Percentiles rank a stretch among this genome's conserved stretches.
phyloP scores from a whole-genome alignment of 1,140 invertebrate genomes.

The Trichonephila inaurata region DNA sequence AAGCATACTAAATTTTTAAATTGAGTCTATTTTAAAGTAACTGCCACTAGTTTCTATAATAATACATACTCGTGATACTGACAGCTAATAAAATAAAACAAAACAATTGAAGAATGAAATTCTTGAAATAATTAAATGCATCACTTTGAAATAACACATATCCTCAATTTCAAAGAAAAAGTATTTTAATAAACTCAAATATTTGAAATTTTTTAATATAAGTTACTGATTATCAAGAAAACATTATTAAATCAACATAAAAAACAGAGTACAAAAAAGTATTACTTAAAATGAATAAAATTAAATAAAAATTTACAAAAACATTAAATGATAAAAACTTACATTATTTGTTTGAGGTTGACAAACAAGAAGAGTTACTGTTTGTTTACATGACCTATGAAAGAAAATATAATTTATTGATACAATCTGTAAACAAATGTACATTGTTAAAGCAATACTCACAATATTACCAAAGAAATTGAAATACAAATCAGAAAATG shows the following conservation, averaged over 20 bases:
- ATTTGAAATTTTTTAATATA: not conserved
- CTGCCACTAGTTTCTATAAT: not conserved
- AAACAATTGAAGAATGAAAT: not conserved
- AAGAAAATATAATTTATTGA: not conserved
- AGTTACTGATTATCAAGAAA: too few relatives aligned
- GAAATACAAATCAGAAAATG: too few relatives aligned
- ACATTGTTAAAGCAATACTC: not conserved
- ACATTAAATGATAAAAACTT: constrained; percentile 79
- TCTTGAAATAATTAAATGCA: not conserved
- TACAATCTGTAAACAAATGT: too few relatives aligned
- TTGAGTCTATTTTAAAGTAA: not conserved
- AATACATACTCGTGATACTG: constrained; percentile 30
- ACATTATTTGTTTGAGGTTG: constrained; percentile 89
- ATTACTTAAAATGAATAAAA: too few relatives aligned
- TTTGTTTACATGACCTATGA: constrained; percentile 86
- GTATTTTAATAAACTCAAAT: not conserved
- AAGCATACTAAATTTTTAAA: not conserved
- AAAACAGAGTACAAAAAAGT: too few relatives aligned
- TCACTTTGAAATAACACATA: not conserved
- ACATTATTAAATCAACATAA: too few relatives aligned
- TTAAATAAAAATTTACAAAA: too few relatives aligned
- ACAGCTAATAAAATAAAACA: not conserved
- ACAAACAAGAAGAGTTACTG: constrained; percentile 90
- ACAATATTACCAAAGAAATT: not conserved
- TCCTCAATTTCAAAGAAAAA: not conserved